Evolutionary conservation across 2,797 vertebrate species (phyloP).

Genomic region (Takifugu ocellatus): DNA sequence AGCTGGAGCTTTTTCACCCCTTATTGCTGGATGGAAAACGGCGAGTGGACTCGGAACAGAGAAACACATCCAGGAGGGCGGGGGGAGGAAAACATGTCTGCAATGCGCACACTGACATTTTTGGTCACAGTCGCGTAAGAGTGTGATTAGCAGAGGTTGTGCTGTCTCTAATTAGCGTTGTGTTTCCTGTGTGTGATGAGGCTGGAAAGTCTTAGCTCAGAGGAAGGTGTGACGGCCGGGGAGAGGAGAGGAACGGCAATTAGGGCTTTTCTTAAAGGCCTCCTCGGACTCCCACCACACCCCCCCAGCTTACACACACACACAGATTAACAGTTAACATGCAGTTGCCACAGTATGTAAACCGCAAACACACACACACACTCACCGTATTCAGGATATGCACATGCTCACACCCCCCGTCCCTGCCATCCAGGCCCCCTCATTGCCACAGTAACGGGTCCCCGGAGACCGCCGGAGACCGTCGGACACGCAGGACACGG

Average conservation of each 20-base stretch:
- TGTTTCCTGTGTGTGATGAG: constrained; percentile 59
- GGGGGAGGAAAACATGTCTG: constrained; percentile 21
- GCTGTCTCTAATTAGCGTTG: constrained; percentile 85
- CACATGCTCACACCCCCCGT: constrained; percentile 40
- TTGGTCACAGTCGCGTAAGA: constrained; percentile 56
- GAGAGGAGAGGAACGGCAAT: constrained; percentile 78
- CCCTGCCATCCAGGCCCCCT: constrained; percentile 77
- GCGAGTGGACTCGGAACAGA: constrained; percentile 24
- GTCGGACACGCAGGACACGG: constrained; percentile 43
- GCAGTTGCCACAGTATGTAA: constrained; percentile 12
- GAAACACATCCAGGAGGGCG: neutral
- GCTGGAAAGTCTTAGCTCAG: constrained; percentile 58
- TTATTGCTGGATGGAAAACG: constrained; percentile 12
- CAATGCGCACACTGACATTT: constrained; percentile 57
- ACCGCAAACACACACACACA: neutral
- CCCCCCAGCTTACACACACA: constrained; percentile 35
- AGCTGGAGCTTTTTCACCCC: constrained; percentile 32
- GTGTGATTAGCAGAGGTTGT: constrained; percentile 62
- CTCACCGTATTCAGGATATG: constrained; percentile 25
- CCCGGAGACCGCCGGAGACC: constrained; percentile 81
- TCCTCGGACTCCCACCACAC: constrained; percentile 67
- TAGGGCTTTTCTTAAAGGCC: constrained; percentile 83
- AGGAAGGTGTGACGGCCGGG: constrained; percentile 65
- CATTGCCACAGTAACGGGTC: constrained; percentile 87
- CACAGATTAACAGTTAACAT: constrained; percentile 55